Conservation (phyloP, 2,797 vertebrate species). For the Alouatta caraya region DNA sequence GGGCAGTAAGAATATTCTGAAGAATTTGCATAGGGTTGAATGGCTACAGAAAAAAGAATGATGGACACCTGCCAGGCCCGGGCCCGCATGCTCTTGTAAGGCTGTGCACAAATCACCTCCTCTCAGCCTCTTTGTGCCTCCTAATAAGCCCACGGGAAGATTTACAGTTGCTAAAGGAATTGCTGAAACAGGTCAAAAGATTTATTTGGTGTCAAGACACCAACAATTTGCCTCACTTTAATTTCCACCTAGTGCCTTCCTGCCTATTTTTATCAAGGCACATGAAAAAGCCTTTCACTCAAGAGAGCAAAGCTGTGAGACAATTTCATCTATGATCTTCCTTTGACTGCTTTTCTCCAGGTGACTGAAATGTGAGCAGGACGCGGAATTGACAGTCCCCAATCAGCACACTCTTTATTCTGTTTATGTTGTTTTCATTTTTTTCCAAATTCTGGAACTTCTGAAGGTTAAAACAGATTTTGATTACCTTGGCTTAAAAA, state of each 20-base stretch:
- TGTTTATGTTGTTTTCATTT: neutral
- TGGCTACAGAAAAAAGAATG: neutral
- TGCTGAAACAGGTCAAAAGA: neutral
- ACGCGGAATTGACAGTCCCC: accelerated
- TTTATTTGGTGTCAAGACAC: neutral
- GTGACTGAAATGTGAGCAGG: accelerated
- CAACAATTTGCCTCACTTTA: neutral
- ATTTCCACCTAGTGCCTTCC: neutral
- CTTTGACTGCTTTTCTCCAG: neutral
- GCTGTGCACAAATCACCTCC: neutral
- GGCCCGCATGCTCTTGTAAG: neutral
- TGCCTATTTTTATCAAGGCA: neutral
- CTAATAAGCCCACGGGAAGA: neutral
- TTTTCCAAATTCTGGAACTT: neutral
- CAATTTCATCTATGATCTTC: accelerated
- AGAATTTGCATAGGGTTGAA: too few species aligned
- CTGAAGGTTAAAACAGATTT: neutral
- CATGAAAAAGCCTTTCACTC: neutral
- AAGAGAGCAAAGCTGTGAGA: neutral
- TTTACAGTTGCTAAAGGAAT: neutral
- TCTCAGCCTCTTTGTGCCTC: neutral
- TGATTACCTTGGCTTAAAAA: neutral
- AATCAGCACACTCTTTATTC: neutral
- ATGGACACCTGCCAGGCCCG: neutral
- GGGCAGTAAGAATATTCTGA: neutral